phyloP scores from a whole-genome alignment of 2,888 invertebrate species.

The Andrena bucephala region DNA sequence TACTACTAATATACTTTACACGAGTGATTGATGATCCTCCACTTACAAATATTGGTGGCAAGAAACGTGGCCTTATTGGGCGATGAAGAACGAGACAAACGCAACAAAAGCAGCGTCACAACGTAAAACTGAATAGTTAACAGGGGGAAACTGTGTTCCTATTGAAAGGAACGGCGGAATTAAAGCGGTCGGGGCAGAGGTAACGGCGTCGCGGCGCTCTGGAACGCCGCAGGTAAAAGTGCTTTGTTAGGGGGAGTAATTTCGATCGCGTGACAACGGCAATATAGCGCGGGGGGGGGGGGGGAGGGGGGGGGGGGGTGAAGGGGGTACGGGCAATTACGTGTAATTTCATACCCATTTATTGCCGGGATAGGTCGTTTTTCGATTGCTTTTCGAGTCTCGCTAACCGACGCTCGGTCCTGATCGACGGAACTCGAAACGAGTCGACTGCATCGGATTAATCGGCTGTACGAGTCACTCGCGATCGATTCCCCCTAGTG shows the following conservation, averaged over 20 bases:
- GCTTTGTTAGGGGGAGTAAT: slow-evolving; percentile 76
- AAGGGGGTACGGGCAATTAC: slow-evolving; percentile 69
- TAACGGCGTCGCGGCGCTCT: slow-evolving; percentile 56
- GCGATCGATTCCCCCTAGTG: slow-evolving; percentile 24
- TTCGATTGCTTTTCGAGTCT: slow-evolving; percentile 64
- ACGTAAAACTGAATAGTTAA: slow-evolving; percentile 28
- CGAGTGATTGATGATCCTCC: no score
- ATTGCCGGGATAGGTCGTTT: slow-evolving; percentile 68
- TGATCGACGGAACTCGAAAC: slow-evolving; percentile 44
- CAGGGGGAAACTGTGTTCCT: slow-evolving; percentile 55
- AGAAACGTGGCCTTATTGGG: not conserved
- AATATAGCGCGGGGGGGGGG: slow-evolving; percentile 57
- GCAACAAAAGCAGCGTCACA: slow-evolving; percentile 19
- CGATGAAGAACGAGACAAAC: no score
- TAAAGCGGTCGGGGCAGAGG: slow-evolving; percentile 49
- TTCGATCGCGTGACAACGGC: slow-evolving; percentile 82
- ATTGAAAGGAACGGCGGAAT: slow-evolving; percentile 59
- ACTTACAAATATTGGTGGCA: not conserved
- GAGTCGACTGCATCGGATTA: slow-evolving; percentile 34
- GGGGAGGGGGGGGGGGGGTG: slow-evolving; percentile 6
- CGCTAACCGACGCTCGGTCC: slow-evolving; percentile 48
- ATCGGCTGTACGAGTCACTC: slow-evolving; percentile 27
- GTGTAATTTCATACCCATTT: slow-evolving; percentile 77
- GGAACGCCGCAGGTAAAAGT: slow-evolving; percentile 70
- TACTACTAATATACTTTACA: no score